Evolutionary conservation across 2,797 vertebrate species (phyloP), one percentile per base, ranked within the genome.

Genomic region (Cyprinella venusta): DNA sequence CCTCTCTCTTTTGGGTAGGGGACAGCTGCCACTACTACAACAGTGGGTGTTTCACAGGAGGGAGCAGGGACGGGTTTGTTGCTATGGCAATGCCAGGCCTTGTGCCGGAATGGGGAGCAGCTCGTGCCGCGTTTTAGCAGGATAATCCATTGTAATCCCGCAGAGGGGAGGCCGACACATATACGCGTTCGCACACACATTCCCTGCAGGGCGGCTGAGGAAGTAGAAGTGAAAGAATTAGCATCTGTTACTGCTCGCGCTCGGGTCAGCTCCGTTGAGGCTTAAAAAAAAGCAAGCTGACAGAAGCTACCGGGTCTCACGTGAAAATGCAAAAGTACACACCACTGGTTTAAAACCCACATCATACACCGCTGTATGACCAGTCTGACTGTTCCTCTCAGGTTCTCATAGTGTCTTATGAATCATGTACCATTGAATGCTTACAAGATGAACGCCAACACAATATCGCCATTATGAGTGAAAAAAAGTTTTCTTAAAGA

Each of bases 71-170:
- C 42, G 63, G 84, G 71, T 15, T 86, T 24, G 88, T 90, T 92
- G 86, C 89, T 86, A 89, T 90, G 86, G 86, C 78, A 87, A 90
- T 90, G 87, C 84, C 89, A 89, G 88, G 85, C 82, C 83, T 74
- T 63, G 69, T 77, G 77, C 84, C 83, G 89, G 82, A 89, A 84
- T 79, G 79, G 87, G 81, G 88, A 85, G 90, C 82, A 88, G 92
- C 91, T 91, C 84, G 88, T 93, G 91, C 91, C 54, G 83, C 68
- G 80, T 93, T 26, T 93, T 94, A 94, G 90, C 33, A 40, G 89
- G 91, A 94, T 94, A 93, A 95, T 93, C 93, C 91, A 92, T 90
- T 90, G 91, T 95, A 94, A 94, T 94, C 93, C 91, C 86, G 84
- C 81, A n/a, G 80, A 87, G 91, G 92, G 92, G 91, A 91, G 91